phyloP scores from a whole-genome alignment of 2,113 vertebrate species.

The Melanerpes formicivorus region DNA sequence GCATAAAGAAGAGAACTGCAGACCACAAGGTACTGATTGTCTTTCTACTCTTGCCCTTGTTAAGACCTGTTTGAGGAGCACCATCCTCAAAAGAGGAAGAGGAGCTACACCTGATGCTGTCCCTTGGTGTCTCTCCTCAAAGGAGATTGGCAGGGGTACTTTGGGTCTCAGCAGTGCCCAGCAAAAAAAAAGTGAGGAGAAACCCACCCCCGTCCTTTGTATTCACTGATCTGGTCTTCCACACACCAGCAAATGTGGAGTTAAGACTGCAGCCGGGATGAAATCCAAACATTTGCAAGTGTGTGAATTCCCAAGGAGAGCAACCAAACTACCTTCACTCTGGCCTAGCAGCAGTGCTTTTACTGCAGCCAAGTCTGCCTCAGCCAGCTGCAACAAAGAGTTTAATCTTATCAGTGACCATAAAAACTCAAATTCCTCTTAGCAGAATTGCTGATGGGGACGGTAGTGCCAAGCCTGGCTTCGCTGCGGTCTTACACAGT shows the following conservation, averaged over 20 bases:
- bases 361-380: slow-evolving; percentile 17
- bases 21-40: fast-evolving
- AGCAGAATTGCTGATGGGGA: slow-evolving; percentile 67
- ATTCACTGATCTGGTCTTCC: background rate
- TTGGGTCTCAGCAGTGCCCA: background rate
- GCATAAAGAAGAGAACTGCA: background rate
- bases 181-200: fast-evolving
- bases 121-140: background rate
- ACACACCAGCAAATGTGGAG: background rate
- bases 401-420: slow-evolving; percentile 72
- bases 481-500: slow-evolving; percentile 13
- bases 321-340: slow-evolving; percentile 29
- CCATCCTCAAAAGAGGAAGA: background rate
- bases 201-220: background rate
- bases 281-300: slow-evolving; percentile 65
- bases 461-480: slow-evolving; percentile 61
- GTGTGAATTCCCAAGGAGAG: slow-evolving; percentile 59
- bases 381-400: slow-evolving; percentile 33
- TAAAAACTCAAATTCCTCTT: slow-evolving; percentile 67
- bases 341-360: slow-evolving; percentile 10
- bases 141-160: background rate
- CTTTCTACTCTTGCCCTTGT: background rate
- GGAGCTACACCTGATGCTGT: fast-evolving
- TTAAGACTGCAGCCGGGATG: slow-evolving; percentile 11
- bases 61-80: background rate